phyloP scores from a whole-genome alignment of 2,888 invertebrate species.

The Leptarthrus brevirostris region DNA sequence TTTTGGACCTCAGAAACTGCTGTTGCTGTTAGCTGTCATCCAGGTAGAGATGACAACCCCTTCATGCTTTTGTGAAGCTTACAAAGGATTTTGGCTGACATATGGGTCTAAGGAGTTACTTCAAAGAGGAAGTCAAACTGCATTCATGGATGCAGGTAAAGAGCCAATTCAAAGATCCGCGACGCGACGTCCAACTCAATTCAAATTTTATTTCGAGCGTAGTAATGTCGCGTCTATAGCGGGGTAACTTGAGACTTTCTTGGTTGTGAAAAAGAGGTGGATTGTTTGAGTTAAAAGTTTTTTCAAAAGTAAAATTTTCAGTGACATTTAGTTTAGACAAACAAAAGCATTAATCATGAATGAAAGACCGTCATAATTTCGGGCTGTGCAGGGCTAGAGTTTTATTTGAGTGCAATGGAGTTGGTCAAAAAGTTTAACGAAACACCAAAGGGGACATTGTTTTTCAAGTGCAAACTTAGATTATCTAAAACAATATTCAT shows the following conservation, averaged over 20 bases:
- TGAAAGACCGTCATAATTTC: no score
- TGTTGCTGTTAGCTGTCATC: slow-evolving; percentile 36
- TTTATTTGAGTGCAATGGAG: no score
- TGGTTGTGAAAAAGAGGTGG: slow-evolving; percentile 28
- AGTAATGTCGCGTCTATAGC: no score
- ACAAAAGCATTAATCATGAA: no score
- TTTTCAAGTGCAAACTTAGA: no score
- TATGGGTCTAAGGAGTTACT: slow-evolving; percentile 19
- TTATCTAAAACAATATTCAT: no score
- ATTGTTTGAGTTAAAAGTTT: slow-evolving; percentile 16
- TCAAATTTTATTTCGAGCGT: not conserved
- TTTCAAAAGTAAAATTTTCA: not conserved
- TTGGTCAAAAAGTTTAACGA: no score
- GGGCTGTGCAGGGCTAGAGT: no score
- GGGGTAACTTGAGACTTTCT: slow-evolving; percentile 9
- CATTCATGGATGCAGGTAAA: slow-evolving; percentile 36
- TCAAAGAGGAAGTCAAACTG: slow-evolving; percentile 45
- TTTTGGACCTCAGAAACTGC: slow-evolving; percentile 19
- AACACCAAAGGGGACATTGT: no score
- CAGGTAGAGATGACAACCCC: slow-evolving; percentile 44
- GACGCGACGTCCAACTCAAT: not conserved
- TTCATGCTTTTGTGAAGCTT: slow-evolving; percentile 31
- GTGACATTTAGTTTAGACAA: not conserved
- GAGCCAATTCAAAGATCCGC: slow-evolving; percentile 17
- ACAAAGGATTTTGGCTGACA: slow-evolving; percentile 46